Percentiles rank a stretch among this genome's conserved stretches.
Conservation (phyloP, 2,888 invertebrate species). For the Drosophila mettleri region DNA sequence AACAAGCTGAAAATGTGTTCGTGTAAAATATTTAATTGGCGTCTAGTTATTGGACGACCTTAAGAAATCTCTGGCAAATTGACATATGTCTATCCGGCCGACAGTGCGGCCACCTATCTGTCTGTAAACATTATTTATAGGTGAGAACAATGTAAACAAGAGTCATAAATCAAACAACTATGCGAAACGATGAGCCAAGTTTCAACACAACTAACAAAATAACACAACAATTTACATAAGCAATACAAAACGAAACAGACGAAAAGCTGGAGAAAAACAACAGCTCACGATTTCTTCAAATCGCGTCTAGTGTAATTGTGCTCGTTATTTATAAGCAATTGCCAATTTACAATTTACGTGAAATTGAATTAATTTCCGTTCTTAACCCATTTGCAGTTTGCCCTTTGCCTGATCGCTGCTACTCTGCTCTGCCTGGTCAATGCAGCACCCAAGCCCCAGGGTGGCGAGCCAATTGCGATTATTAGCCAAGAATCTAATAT, state of each 20-base stretch:
- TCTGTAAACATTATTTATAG: slow-evolving; percentile 34
- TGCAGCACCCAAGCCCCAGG: slow-evolving; percentile 88
- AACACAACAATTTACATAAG: slow-evolving; percentile 33
- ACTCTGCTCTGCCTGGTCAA: slow-evolving; percentile 84
- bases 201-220: slow-evolving; percentile 43
- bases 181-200: slow-evolving; percentile 46
- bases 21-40: slow-evolving; percentile 67
- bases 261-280: slow-evolving; percentile 21
- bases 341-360: slow-evolving; percentile 45
- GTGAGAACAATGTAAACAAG: slow-evolving; percentile 54
- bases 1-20: slow-evolving; percentile 37
- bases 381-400: slow-evolving; percentile 75
- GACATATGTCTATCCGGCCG: slow-evolving; percentile 34
- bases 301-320: slow-evolving; percentile 35
- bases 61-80: slow-evolving; percentile 67
- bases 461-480: slow-evolving; percentile 87
- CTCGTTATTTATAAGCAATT: slow-evolving; percentile 55
- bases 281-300: slow-evolving; percentile 40
- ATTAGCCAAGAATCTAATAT: slow-evolving; percentile 90
- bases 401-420: slow-evolving; percentile 76
- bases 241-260: slow-evolving; percentile 21
- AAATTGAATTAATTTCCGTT: slow-evolving; percentile 52
- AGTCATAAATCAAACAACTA: slow-evolving; percentile 60
- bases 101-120: slow-evolving; percentile 4
- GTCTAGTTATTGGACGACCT: slow-evolving; percentile 69